Evolutionary conservation across 2,797 vertebrate genomes (phyloP).

Genomic region (Malurus leucopterus): DNA sequence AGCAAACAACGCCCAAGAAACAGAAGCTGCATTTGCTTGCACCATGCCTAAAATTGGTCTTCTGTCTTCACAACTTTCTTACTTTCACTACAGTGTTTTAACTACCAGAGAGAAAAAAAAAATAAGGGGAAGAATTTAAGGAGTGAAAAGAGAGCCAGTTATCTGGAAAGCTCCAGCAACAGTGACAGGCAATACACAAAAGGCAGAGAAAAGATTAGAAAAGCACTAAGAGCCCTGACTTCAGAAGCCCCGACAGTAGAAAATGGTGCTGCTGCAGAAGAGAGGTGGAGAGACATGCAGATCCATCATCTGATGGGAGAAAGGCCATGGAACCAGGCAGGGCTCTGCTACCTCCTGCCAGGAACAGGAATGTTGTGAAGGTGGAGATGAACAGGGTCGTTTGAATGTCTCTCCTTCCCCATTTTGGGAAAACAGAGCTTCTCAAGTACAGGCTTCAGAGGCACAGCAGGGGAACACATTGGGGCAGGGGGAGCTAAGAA

Average conservation of each 20-base stretch:
- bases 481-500: background rate
- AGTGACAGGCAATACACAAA: background rate
- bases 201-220: background rate
- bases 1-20: slow-evolving; percentile 55
- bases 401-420: background rate
- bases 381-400: background rate
- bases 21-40: slow-evolving; percentile 40
- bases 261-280: background rate
- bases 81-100: background rate
- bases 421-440: background rate
- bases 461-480: background rate
- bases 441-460: background rate
- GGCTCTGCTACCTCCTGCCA: background rate
- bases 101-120: background rate
- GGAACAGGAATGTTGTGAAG: background rate
- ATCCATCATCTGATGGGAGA: background rate
- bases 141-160: background rate
- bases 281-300: background rate
- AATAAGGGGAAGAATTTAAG: background rate
- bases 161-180: background rate
- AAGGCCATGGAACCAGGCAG: background rate
- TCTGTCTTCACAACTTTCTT: slow-evolving; percentile 30
- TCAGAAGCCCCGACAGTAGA: background rate
- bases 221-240: background rate
- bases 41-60: slow-evolving; percentile 30